Percentiles rank a stretch among this genome's conserved stretches.
phyloP scores from a whole-genome alignment of 2,888 invertebrate genomes.

The Exocentrus adspersus region DNA sequence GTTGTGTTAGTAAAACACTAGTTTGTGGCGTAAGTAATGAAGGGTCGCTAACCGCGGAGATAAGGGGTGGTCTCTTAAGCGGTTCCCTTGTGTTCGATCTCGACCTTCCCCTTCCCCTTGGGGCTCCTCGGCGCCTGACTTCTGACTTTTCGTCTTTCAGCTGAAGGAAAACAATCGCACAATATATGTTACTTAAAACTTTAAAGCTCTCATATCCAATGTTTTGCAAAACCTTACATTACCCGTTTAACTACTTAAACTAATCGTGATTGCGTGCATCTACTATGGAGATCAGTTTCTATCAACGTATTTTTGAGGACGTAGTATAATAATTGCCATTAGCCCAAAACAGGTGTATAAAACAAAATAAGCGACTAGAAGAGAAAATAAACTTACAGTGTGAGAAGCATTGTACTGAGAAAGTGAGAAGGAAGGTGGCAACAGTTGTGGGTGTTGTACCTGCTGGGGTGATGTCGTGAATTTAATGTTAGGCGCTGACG shows the following conservation, averaged over 20 bases:
- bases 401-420: slow-evolving; percentile 48
- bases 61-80: slow-evolving; percentile 70
- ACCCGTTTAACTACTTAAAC: no score
- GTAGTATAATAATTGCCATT: no score
- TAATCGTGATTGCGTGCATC: no score
- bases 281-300: no score
- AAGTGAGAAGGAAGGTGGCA: slow-evolving; percentile 47
- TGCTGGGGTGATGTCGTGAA: slow-evolving; percentile 55
- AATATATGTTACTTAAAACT: no score
- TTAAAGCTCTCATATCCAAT: no score
- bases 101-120: slow-evolving; percentile 63
- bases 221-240: no score
- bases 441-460: slow-evolving; percentile 50
- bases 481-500: slow-evolving; percentile 55
- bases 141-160: slow-evolving; percentile 49
- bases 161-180: slow-evolving; percentile 26
- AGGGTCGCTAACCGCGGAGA: slow-evolving; percentile 81
- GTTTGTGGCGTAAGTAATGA: slow-evolving; percentile 67
- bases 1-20: slow-evolving; percentile 84
- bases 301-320: no score
- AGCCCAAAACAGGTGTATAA: not conserved
- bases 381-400: slow-evolving; percentile 48
- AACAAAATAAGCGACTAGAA: not conserved
- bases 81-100: slow-evolving; percentile 68
- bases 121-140: slow-evolving; percentile 42